These are phyloP conservation scores for Megaceryle torquata DNA, from an alignment of 2,113 vertebrate species.

Conservation along the genomic window DNA sequence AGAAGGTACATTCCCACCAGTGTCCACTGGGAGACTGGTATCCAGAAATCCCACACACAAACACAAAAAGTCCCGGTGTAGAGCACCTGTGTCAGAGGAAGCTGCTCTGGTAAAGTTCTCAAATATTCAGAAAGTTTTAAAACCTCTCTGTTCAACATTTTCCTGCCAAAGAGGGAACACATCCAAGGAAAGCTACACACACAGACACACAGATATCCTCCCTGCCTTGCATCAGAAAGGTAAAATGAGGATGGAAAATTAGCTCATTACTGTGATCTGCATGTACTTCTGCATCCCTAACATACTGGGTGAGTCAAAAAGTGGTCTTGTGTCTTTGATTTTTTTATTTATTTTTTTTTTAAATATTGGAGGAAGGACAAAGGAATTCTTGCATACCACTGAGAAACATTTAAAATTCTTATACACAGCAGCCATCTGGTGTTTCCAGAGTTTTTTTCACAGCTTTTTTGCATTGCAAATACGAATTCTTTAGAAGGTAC, in stretches of 20 bases:
- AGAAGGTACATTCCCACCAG: background rate
- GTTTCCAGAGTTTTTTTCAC: slow-evolving; percentile 10
- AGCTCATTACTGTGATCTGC: background rate
- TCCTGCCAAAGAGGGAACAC: background rate
- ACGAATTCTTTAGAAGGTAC: background rate
- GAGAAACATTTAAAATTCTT: background rate
- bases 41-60: background rate
- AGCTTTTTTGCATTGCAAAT: slow-evolving; percentile 30
- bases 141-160: background rate
- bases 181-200: background rate
- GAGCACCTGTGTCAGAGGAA: background rate
- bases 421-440: background rate
- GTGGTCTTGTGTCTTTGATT: background rate
- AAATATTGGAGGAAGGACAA: background rate
- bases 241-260: background rate
- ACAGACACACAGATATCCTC: background rate
- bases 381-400: background rate
- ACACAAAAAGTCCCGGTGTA: background rate
- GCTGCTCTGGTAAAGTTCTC: background rate
- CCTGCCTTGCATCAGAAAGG: background rate
- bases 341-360: background rate
- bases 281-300: background rate
- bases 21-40: background rate
- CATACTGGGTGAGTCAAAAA: background rate
- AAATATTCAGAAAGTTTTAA: background rate